These are phyloP conservation scores for Pterocles burchelli DNA, from an alignment of 2,113 vertebrate species.

Conservation along the genomic window DNA sequence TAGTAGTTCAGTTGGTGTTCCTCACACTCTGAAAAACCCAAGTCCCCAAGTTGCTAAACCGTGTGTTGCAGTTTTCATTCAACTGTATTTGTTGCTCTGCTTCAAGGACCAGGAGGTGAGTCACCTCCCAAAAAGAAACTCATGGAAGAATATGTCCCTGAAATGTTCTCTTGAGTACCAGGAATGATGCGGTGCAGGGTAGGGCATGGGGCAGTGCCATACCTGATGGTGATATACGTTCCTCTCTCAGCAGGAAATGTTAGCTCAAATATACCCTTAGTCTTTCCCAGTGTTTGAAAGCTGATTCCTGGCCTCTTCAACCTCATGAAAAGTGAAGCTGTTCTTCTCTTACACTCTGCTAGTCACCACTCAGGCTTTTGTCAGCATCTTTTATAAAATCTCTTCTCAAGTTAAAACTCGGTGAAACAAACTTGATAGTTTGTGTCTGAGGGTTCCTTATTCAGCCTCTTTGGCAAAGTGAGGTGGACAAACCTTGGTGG, in stretches of 20 bases:
- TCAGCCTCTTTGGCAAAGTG: not conserved
- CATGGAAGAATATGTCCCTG: not conserved
- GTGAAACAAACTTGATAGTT: not conserved
- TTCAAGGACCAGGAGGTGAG: not conserved
- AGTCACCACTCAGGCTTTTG: not conserved
- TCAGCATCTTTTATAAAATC: not conserved
- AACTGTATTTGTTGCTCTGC: not conserved
- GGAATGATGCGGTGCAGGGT: not conserved
- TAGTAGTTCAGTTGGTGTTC: not conserved
- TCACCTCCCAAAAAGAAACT: not conserved
- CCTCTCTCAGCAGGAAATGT: not conserved
- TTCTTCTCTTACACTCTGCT: not conserved
- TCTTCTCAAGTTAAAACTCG: not conserved
- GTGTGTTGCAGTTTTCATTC: not conserved
- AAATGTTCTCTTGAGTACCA: not conserved
- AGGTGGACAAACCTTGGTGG: not conserved
- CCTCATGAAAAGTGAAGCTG: not conserved
- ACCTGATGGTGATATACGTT: not conserved
- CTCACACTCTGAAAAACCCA: rapidly evolving
- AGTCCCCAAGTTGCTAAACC: not conserved
- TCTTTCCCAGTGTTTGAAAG: not conserved
- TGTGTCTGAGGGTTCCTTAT: not conserved
- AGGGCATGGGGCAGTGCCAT: not conserved
- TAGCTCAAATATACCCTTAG: not conserved
- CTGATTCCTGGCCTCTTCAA: not conserved